Evolutionary conservation across 2,797 vertebrate genomes (phyloP), one percentile per base, ranked within the genome.

Genomic region (Naso thynnoides): DNA sequence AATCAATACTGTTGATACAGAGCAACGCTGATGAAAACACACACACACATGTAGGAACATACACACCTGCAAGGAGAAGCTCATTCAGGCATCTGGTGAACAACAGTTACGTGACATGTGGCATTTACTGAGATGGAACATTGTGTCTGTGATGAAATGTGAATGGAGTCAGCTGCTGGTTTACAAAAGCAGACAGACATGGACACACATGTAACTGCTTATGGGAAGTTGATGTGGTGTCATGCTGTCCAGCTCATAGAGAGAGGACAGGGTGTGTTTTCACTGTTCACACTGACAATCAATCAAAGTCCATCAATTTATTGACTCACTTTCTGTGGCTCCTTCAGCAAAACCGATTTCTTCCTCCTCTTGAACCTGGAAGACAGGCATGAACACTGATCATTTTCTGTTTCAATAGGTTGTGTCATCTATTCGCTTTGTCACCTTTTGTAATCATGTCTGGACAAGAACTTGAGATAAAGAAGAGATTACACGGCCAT

Each of bases 301-400:
- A 54, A 49, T 54, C 5, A 10, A 39, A 29, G 23, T 24, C 24
- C 54, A 48, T 49, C 23, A 9, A 3, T 53, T 26, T 13, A 58
- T 67, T 16, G 27, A 93, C 97, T 96, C 79, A 99, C 98, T 94
- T 92, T 93, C 95, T 53, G 78, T 48, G 58, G 73, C 85, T 72
- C 94, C 94, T 67, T 95, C 95, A 74, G 89, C 94, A 36, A 87
- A 95, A 19, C 91, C 86, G 21, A 76, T 81, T 65, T 93, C 91
- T 70, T 93, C 91, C 19, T 94, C 95, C 58, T 96, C 95, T 66
- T 95, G 95, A 39, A 81, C 91, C 96, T 98, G 56, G 77, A 86
- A 50, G 82, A 44, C 76, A 1, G 76, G 18, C 87, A 41, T 52
- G 5, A 62, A 13, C 18, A 36, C 23, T 14, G 1, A 3, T 23